Conservation (phyloP, 1,140 invertebrate species). For the Colletes gigas region DNA sequence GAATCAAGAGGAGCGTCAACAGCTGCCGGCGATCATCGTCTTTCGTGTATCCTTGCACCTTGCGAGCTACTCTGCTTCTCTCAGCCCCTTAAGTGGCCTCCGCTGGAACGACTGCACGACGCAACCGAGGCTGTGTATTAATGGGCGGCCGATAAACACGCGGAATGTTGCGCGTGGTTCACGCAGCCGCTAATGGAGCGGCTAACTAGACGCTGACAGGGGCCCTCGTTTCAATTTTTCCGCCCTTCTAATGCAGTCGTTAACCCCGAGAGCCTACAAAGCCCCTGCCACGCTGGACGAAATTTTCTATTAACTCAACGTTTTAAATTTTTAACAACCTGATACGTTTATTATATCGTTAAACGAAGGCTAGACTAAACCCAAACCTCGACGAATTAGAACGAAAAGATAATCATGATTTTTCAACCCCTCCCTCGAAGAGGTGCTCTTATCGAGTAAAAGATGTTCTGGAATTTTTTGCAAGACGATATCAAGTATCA, state of each 20-base stretch:
- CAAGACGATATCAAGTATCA: too few relatives aligned
- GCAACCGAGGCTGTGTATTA: slow-evolving; percentile 4
- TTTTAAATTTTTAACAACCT: too few relatives aligned
- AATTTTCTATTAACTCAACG: too few relatives aligned
- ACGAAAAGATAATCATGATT: too few relatives aligned
- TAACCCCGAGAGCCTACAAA: neutral
- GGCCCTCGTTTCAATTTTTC: neutral
- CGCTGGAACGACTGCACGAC: slow-evolving; percentile 5
- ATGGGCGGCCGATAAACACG: slow-evolving; percentile 30
- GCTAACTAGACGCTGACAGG: neutral
- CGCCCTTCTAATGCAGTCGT: neutral
- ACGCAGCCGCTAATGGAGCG: slow-evolving; percentile 21
- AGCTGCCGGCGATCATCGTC: slow-evolving; percentile 60
- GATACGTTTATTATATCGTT: too few relatives aligned
- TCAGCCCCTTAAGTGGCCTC: slow-evolving; percentile 45
- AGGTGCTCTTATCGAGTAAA: too few relatives aligned
- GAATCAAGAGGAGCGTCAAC: slow-evolving; percentile 48
- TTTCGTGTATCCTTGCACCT: slow-evolving; percentile 50
- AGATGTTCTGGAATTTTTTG: too few relatives aligned
- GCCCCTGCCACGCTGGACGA: too few relatives aligned
- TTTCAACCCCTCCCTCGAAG: too few relatives aligned
- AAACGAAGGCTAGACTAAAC: too few relatives aligned
- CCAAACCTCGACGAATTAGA: too few relatives aligned
- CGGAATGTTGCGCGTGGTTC: slow-evolving; percentile 7
- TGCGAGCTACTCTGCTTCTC: slow-evolving; percentile 38